Evolutionary conservation across 2,888 invertebrate genomes (phyloP), one percentile per base, ranked within the genome.

Genomic region (Scelioninae gen. 1): DNA sequence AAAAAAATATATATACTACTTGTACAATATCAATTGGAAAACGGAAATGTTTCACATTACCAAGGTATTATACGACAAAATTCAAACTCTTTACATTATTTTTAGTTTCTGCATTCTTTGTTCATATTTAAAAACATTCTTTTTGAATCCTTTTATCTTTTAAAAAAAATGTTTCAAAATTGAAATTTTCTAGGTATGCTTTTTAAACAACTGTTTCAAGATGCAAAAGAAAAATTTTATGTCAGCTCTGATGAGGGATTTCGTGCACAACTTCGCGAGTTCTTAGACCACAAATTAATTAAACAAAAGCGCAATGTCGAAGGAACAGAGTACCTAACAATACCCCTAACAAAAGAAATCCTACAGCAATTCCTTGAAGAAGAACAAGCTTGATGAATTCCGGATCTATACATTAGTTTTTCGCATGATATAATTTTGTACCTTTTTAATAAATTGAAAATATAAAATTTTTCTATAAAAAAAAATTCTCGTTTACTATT

Each of bases 191-290:
- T 87, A 96, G 98, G 98, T 29, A 94, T 99, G 92, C 94, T 97
- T 0, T 98, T 99, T 91, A 96, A 96, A 91, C 97, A 98, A 86
- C 92, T 98, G 34, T 98, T 98, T 92, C 95, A 95, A 84, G 94
- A 95, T 85, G 96, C 97, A 87, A 94, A 98, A 47, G 98, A 98
- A 92, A 95, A 95, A 16, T 98, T 99, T 92, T 93, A 98, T 43
- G 98, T 98, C 0, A 98, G 97, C 91, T 97, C 97, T 0, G 98
- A 99, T 92, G 94, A 97, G 69, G 98, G 98, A 0, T 93, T 99
- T 77, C 94, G 98, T 85, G 96, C 98, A 5, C 98, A 98, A 89
- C 94, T 99, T 2, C 98, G 97, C 0, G 99, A 99, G 93, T 99
- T 99, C 93, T 93, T 97, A 60, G 99, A 99, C 93, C 99, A 99